Evolutionary conservation across 2,113 vertebrate species (phyloP), one percentile per base, ranked within the genome.

Genomic region (Eulemur rufifrons): DNA sequence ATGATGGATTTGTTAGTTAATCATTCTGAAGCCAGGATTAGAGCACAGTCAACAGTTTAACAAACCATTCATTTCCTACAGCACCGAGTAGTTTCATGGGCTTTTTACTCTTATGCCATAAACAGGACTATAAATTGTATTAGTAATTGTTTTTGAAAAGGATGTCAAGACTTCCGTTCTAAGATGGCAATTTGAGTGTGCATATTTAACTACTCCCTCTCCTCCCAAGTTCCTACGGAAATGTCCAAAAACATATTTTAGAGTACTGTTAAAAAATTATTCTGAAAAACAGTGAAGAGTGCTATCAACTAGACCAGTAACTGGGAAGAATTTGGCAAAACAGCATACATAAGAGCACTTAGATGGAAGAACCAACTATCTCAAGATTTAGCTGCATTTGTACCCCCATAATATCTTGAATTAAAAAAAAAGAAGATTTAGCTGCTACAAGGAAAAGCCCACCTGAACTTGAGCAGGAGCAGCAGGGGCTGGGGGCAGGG

Each of bases 1-100:
- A 96, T 98, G 97, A 98, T 82, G 87, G 93, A 98, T 98, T 95
- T 96, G 91, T 97, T 96, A 96, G 97, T 97, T 98, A 98, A 97
- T 98, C 97, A 96, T 98, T 98, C 95, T 93, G 91, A 96, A 98
- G 97, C 95, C 97, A 97, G 96, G 95, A 97, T 96, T 97, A 97
- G 86, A 91, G 89, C 86, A 63, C 94, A 93, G 95, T 95, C 95
- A 95, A 96, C 91, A 93, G 83, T 96, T 98, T 98, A 96, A 98
- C 97, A 97, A 96, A 96, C 98, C 90, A 95, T 95, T 97, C 97
- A 92, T 96, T 98, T 97, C 97, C 93, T 95, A 95, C 54, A 73
- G 80, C 59, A 92, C 80, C 29, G 74, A 96, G 80, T 23, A 63
- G n/a, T 96, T 98, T 89, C 95, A 78, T 78, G 91, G 93, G 68